Evolutionary conservation across 2,113 vertebrate species (phyloP).

Genomic region (Todiramphus chloris): DNA sequence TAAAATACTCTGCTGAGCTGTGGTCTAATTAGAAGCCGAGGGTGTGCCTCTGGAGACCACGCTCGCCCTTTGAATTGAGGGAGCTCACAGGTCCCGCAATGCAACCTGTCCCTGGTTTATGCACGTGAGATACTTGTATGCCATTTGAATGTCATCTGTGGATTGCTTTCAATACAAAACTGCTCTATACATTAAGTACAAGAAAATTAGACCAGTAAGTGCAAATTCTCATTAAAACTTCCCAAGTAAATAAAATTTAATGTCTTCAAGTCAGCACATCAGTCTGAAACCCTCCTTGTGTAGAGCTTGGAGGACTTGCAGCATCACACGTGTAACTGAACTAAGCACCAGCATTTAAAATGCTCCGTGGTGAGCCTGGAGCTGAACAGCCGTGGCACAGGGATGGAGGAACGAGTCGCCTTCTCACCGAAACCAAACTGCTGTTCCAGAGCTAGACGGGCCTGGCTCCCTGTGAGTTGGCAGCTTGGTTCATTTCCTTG

Average conservation of each 20-base stretch:
- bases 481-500: neutral
- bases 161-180: conserved; percentile 10
- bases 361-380: neutral
- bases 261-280: neutral
- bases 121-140: neutral
- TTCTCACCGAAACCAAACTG: neutral
- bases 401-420: neutral
- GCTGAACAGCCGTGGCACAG: neutral
- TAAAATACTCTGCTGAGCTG: conserved; percentile 56
- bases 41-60: conserved; percentile 30
- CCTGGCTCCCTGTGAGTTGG: accelerated
- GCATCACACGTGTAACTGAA: neutral
- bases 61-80: neutral
- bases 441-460: neutral
- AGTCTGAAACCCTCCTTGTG: neutral
- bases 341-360: neutral
- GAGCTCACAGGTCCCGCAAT: neutral
- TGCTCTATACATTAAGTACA: neutral
- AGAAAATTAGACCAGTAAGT: neutral
- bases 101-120: neutral
- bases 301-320: neutral
- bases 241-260: neutral
- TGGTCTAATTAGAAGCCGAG: conserved; percentile 54
- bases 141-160: neutral
- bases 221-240: neutral